phyloP scores from a whole-genome alignment of 2,797 vertebrate genomes.

The Chaetophractus vellerosus region DNA sequence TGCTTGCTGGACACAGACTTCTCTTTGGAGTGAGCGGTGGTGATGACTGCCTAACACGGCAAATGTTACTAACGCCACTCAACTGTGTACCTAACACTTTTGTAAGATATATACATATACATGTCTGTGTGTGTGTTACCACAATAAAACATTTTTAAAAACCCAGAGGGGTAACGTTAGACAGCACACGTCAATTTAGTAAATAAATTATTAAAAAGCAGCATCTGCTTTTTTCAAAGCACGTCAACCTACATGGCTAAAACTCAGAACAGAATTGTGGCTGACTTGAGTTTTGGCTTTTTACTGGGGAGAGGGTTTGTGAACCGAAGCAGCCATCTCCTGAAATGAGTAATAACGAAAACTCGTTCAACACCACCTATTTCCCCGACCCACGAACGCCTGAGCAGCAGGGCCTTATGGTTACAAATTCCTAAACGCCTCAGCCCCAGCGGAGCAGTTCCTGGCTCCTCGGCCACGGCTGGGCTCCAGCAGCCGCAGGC shows the following conservation, averaged over 20 bases:
- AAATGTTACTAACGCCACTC: too few relatives aligned
- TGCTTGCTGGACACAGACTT: too few relatives aligned
- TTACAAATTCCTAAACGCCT: slow-evolving; percentile 75
- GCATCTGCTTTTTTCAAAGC: neutral
- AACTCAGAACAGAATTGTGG: neutral
- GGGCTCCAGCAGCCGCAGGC: slow-evolving; percentile 72
- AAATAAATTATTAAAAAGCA: neutral
- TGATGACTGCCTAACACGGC: too few relatives aligned
- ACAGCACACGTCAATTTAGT: neutral
- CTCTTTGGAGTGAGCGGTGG: too few relatives aligned
- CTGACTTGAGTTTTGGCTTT: neutral
- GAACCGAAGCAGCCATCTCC: neutral
- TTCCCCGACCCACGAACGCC: slow-evolving; percentile 47
- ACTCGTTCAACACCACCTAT: neutral
- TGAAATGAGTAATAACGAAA: neutral
- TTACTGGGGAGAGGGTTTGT: neutral
- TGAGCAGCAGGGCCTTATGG: too few relatives aligned
- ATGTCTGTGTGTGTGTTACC: too few relatives aligned
- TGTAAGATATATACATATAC: too few relatives aligned
- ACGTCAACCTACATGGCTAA: neutral
- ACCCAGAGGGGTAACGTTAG: neutral
- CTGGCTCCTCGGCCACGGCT: slow-evolving; percentile 43
- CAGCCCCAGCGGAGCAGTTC: slow-evolving; percentile 65
- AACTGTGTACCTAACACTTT: too few relatives aligned
- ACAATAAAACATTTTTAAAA: too few relatives aligned